Evolutionary conservation across 1,140 invertebrate species (phyloP).

Genomic region (Sinella curviseta): DNA sequence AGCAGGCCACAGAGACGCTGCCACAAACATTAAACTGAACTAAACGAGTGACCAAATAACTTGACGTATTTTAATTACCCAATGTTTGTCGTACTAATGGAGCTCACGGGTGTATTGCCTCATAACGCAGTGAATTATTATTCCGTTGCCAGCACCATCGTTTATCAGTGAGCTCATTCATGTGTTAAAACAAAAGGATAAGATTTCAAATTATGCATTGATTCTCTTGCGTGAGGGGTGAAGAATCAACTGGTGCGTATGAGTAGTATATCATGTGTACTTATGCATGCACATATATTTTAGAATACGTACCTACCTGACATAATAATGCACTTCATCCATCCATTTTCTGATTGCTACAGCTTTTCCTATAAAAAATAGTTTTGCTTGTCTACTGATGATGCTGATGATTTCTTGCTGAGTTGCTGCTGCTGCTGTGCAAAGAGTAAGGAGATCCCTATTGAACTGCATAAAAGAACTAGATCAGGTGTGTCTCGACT

Average conservation of each 20-base stretch:
- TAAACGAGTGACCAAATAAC: neutral
- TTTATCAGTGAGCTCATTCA: neutral
- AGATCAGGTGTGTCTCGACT: constrained; percentile 16
- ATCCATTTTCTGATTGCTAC: neutral
- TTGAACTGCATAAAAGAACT: neutral
- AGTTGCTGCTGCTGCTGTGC: neutral
- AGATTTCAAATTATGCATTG: neutral
- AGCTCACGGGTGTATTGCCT: neutral
- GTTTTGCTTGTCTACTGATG: neutral
- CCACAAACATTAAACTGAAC: no score
- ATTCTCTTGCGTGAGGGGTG: neutral
- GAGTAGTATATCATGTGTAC: neutral
- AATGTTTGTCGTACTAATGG: constrained; percentile 16
- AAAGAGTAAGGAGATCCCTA: neutral
- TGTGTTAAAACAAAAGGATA: neutral
- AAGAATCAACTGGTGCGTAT: neutral
- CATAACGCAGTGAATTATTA: neutral
- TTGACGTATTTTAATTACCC: constrained; percentile 15
- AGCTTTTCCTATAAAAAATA: neutral
- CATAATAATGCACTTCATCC: constrained; percentile 13
- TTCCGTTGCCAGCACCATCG: neutral
- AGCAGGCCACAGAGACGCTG: no score
- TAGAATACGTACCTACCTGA: neutral
- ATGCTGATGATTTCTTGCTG: neutral
- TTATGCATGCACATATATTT: neutral